A percentile compares a stretch with the other conserved stretches of the same genome.
Conservation (phyloP, 2,888 invertebrate species). For the Notocelia uddmanniana region DNA sequence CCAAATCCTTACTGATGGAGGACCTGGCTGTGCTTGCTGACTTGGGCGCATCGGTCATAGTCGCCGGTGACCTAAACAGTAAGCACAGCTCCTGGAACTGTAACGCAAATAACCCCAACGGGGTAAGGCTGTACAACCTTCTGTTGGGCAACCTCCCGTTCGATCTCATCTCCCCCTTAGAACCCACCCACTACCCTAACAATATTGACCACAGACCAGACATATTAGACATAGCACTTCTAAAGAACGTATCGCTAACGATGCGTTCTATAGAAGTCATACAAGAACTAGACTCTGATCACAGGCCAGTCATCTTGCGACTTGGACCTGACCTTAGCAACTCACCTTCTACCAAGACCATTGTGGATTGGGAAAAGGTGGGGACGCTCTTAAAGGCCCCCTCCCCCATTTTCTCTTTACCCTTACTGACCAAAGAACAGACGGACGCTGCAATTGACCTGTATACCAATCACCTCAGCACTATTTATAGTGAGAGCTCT, state of each 20-base stretch:
- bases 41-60: background rate
- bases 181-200: too few species aligned
- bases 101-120: background rate
- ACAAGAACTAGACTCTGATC: constrained; percentile 5
- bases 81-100: background rate
- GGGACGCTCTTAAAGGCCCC: background rate
- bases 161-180: background rate
- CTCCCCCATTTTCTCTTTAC: accelerated
- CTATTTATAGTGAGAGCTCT: background rate
- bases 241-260: background rate
- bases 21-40: background rate
- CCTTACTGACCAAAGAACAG: background rate
- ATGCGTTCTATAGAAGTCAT: too few species aligned
- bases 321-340: background rate
- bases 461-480: background rate
- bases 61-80: constrained; percentile 8
- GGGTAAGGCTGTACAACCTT: background rate
- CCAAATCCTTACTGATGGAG: background rate
- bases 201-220: background rate
- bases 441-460: background rate
- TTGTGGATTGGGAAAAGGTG: background rate
- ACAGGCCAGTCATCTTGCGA: background rate
- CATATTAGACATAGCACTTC: background rate
- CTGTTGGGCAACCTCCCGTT: background rate
- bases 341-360: background rate